Evolutionary conservation across 2,888 invertebrate genomes (phyloP), one percentile per base, ranked within the genome.

Genomic region (Macropis europaea): DNA sequence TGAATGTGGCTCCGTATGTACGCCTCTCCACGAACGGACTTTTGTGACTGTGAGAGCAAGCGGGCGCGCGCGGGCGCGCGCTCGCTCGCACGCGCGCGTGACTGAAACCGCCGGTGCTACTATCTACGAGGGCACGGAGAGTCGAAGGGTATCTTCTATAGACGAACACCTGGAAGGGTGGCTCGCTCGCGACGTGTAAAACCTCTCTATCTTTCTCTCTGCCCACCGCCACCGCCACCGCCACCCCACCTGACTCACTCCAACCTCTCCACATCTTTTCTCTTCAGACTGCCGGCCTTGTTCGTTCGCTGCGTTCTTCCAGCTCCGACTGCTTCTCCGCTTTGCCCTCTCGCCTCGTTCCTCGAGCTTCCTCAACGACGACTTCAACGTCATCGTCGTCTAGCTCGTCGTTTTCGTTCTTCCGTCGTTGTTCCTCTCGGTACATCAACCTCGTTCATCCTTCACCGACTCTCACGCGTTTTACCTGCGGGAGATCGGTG

Each of bases 111-210:
- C 60, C 70, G 70, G 64, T 54, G 61, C 50, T 63, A 76, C 71
- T 70, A 76, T 76, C 73, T 74, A 81, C 82, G 81, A 82, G 79
- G 72, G 75, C 75, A 79, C 76, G 74, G 81, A 72, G 82, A 85
- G 84, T 81, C 85, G 84, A 83, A 84, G 86, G 87, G 83, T 87
- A 85, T 85, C 87, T 84, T 84, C 85, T 83, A 82, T 84, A 82
- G 86, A 82, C 77, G 82, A 72, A 75, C 70, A 70, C 60, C 61
- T 56, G 79, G 73, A 78, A 76, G 73, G 76, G 81, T 73, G 81
- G 79, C 77, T 75, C 82, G 80, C 78, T 79, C 77, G 77, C 66
- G 69, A 73, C 76, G 70, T 64, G 62, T 74, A 77, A 73, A 73
- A 75, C 64, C 62, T 62, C 59, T 63, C 59, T 56, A 69, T 67